phyloP scores from a whole-genome alignment of 2,888 invertebrate species.

The Nymphalis urticae region DNA sequence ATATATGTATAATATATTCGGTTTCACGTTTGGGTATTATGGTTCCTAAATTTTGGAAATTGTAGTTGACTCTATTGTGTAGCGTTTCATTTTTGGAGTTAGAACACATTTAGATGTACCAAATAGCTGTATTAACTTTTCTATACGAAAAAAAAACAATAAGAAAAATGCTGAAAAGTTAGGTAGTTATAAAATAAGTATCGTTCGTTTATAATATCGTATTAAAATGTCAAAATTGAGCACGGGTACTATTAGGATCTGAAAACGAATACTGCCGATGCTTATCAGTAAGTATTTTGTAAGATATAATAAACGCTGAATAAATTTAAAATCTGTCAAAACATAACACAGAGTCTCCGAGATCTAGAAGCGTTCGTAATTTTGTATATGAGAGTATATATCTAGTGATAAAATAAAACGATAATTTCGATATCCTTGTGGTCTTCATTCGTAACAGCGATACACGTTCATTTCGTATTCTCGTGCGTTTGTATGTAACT shows the following conservation, averaged over 20 bases:
- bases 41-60: constrained; percentile 83
- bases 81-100: constrained; percentile 78
- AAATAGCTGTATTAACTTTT: constrained; percentile 81
- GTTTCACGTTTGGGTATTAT: constrained; percentile 82
- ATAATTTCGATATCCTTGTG: constrained; percentile 79
- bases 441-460: constrained; percentile 79
- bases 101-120: constrained; percentile 78
- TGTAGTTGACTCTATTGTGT: constrained; percentile 81
- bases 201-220: constrained; percentile 69
- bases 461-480: constrained; percentile 70
- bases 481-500: constrained; percentile 59
- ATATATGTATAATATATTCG: constrained; percentile 74
- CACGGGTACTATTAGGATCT: constrained; percentile 79
- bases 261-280: constrained; percentile 75
- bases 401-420: constrained; percentile 51
- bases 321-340: constrained; percentile 43
- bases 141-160: constrained; percentile 75
- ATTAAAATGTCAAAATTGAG: constrained; percentile 69
- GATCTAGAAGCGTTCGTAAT: constrained; percentile 57
- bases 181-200: constrained; percentile 77
- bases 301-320: constrained; percentile 60
- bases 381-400: constrained; percentile 62
- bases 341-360: constrained; percentile 41
- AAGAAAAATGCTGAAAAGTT: constrained; percentile 72
- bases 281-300: constrained; percentile 63